Base-by-base conservation (phyloP, 2,113 vertebrate genomes). In the Dasyornis broadbenti region DNA sequence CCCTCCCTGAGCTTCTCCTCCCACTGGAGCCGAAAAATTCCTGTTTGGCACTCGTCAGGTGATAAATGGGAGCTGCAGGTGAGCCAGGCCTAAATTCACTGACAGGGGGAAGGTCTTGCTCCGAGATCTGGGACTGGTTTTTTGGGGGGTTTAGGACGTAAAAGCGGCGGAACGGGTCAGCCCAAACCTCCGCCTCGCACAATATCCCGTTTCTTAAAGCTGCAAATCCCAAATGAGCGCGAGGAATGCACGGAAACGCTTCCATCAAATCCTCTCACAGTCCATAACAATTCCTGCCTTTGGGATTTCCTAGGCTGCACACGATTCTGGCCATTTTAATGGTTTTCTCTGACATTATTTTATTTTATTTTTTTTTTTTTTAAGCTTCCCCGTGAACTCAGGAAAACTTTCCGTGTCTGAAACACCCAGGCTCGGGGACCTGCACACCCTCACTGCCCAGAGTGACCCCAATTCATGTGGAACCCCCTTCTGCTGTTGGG, bases 181-280 rank as follows among this genome's bases (percentile, higher is more conserved):
- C 77, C 75, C 66, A 89, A 80, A 53, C 40, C 78, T 72, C 63
- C 47, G 42, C 66, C 86, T 95, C 57, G 61, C 89, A 7, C 89
- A 88, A 69, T 88, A 95, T 96, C 91, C 59, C 53, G n/a, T 96
- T 96, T 94, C 96, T 77, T 72, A 68, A 64, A 64, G 66, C 31
- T 83, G 53, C 24, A 72, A 90, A 94, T 45, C 70, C 82, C 61
- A 56, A 90, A 77, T 5, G 82, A 95, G 54, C 3, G 17, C 40
- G 37, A 53, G 86, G 57, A 90, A 87, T 1, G 15, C 2, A 31
- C 24, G 66, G 76, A 73, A 95, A 80, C 2, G 37, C 26, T 90
- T 90, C 88, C 91, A 88, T 56, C 85, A 82, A 79, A 82, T 40
- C 22, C 53, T 69, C 79, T 94, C 94, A 65, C 71, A 89, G 82